Evolutionary conservation across 64 coral and sea anemone species (phyloP).

Genomic region (Dendronephthya gigantea): DNA sequence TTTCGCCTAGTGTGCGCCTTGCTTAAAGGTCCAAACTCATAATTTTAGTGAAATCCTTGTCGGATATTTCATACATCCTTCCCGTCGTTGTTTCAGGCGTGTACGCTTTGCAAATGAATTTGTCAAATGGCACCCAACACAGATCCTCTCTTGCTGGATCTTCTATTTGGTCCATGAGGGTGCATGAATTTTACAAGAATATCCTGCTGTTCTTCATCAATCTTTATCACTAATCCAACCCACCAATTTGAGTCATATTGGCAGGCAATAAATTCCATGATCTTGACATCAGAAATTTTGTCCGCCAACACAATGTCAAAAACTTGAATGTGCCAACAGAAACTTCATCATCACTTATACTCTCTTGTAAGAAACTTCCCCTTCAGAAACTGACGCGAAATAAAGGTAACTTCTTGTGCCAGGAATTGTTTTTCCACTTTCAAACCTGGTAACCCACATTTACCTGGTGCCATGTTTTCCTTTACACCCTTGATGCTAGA

Average conservation of each 20-base stretch:
- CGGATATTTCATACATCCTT: constrained; percentile 25
- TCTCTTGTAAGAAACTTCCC: constrained; percentile 16
- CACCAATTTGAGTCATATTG: constrained; percentile 34
- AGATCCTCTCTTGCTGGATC: constrained; percentile 28
- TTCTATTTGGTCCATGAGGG: constrained; percentile 29
- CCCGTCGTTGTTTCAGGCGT: constrained; percentile 20
- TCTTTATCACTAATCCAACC: constrained; percentile 34
- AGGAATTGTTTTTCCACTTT: constrained; percentile 20
- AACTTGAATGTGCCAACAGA: constrained; percentile 27
- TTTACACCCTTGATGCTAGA: background rate
- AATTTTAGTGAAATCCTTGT: constrained; percentile 1
- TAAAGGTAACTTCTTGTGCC: constrained; percentile 28
- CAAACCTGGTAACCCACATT: constrained; percentile 12
- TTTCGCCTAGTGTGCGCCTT: too few species aligned
- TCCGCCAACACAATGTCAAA: constrained; percentile 19
- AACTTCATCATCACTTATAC: background rate
- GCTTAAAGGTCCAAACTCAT: background rate
- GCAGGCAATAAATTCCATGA: constrained; percentile 38
- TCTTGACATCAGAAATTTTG: constrained; percentile 14
- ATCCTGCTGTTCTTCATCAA: constrained; percentile 19
- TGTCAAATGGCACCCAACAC: constrained; percentile 21
- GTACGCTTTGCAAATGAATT: constrained; percentile 14
- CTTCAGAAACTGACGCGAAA: background rate
- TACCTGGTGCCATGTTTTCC: background rate
- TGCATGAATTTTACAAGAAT: constrained; percentile 27